A percentile compares a stretch with the other conserved stretches of the same genome.
phyloP scores from a whole-genome alignment of 2,888 invertebrate genomes.

The Cordilura impudica region DNA sequence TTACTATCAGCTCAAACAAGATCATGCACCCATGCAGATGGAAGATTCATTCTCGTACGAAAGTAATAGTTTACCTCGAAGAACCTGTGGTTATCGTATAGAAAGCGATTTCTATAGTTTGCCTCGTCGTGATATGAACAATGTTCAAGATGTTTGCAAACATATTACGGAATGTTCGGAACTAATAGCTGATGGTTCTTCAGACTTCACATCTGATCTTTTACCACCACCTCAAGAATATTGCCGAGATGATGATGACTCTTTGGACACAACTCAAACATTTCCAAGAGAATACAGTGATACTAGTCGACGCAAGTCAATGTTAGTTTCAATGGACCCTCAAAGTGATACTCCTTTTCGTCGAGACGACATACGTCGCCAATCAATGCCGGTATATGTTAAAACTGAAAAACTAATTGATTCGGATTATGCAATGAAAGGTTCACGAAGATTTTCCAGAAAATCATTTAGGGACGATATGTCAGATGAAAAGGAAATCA shows the following conservation, averaged over 20 bases:
- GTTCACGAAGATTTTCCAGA: conserved; percentile 67
- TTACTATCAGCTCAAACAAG: conserved; percentile 44
- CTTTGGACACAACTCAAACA: conserved; percentile 62
- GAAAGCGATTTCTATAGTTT: conserved; percentile 76
- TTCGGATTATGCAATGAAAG: conserved; percentile 69
- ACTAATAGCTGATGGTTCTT: conserved; percentile 68
- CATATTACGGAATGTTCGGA: conserved; percentile 77
- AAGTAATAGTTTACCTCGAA: conserved; percentile 76
- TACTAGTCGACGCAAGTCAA: conserved; percentile 69
- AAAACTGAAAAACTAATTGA: conserved; percentile 72
- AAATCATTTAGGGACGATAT: conserved; percentile 54
- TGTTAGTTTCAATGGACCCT: conserved; percentile 66
- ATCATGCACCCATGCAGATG: conserved; percentile 30
- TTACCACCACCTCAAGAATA: conserved; percentile 71
- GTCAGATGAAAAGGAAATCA: conserved; percentile 86
- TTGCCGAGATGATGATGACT: conserved; percentile 69
- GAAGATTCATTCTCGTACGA: conserved; percentile 73
- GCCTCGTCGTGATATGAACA: conserved; percentile 73
- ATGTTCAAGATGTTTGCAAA: conserved; percentile 74
- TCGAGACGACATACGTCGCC: conserved; percentile 71
- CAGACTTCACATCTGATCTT: conserved; percentile 72
- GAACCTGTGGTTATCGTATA: conserved; percentile 75
- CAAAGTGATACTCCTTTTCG: conserved; percentile 67
- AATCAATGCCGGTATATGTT: conserved; percentile 73
- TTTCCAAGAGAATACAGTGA: conserved; percentile 59